These are phyloP conservation scores for Syrrhaptes paradoxus DNA, from an alignment of 2,113 vertebrate genomes.

Conservation along the genomic window DNA sequence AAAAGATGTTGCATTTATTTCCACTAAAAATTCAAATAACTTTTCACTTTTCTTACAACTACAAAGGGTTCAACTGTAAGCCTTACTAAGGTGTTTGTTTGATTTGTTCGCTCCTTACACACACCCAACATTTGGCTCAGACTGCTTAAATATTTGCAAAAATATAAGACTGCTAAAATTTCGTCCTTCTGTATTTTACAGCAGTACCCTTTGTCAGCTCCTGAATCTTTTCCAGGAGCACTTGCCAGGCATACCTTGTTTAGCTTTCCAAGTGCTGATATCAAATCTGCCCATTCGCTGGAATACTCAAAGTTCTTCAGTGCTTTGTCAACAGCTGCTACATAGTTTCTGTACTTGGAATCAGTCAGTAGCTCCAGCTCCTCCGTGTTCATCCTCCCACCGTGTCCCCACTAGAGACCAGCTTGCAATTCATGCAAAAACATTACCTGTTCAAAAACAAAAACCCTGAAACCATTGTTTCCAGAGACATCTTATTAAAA, in stretches of 20 bases:
- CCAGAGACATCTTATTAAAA: background rate
- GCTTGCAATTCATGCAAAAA: constrained; percentile 79
- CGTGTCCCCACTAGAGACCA: constrained; percentile 78
- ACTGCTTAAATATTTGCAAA: background rate
- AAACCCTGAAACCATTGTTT: background rate
- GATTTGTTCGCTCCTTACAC: background rate
- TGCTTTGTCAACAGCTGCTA: constrained; percentile 97
- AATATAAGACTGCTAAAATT: background rate
- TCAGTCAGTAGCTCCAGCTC: constrained; percentile 96
- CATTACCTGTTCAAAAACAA: constrained; percentile 81
- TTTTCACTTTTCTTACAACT: background rate
- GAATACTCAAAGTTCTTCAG: constrained; percentile 99
- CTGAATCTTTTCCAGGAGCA: background rate
- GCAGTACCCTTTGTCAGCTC: background rate
- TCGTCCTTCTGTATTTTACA: background rate
- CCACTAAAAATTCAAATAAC: background rate
- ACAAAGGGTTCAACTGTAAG: background rate
- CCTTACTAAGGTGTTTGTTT: background rate
- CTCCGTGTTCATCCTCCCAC: constrained; percentile 98
- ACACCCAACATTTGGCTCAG: background rate
- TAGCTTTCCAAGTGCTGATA: constrained; percentile 96
- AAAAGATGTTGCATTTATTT: background rate
- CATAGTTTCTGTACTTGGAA: constrained; percentile 99
- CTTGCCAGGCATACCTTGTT: constrained; percentile 86
- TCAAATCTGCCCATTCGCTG: constrained; percentile 99